These are phyloP conservation scores for Epistrophe eligans DNA, from an alignment of 2,888 invertebrate species.

Conservation along the genomic window DNA sequence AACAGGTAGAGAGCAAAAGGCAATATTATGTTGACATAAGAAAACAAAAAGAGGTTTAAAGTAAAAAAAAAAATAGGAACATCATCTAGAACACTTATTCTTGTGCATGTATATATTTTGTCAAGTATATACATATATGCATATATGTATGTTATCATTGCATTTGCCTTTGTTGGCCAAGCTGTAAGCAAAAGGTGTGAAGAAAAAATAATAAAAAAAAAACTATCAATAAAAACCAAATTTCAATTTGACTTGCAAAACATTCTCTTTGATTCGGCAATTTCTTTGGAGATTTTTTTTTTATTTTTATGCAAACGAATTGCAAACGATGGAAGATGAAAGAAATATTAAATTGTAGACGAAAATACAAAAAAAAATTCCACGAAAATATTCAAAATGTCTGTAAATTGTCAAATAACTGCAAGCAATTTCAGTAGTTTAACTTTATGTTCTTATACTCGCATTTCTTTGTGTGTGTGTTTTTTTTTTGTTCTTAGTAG, in stretches of 20 bases:
- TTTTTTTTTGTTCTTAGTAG: too few relatives aligned
- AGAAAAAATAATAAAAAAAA: constrained; percentile 1
- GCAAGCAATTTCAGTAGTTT: background rate
- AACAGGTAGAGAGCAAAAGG: background rate
- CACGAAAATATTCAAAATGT: background rate
- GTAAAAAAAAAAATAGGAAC: background rate
- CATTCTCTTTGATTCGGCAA: constrained; percentile 52
- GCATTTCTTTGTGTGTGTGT: background rate
- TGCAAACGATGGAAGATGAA: background rate
- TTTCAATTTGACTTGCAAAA: constrained; percentile 73
- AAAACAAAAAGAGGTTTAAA: background rate
- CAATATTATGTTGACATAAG: background rate
- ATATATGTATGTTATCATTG: background rate
- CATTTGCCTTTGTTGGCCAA: background rate
- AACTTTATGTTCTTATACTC: background rate
- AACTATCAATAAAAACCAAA: constrained; percentile 63
- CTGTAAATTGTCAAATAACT: background rate
- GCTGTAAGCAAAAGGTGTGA: background rate
- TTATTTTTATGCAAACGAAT: background rate
- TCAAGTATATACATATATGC: too few relatives aligned
- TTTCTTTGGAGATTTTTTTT: constrained; percentile 43
- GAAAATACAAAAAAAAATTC: background rate
- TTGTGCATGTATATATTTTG: background rate
- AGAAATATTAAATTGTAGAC: background rate
- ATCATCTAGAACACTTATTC: too few relatives aligned